A percentile compares a stretch with the other conserved stretches of the same genome.
phyloP scores from a whole-genome alignment of 2,888 invertebrate species.

The Limnephilus lunatus region DNA sequence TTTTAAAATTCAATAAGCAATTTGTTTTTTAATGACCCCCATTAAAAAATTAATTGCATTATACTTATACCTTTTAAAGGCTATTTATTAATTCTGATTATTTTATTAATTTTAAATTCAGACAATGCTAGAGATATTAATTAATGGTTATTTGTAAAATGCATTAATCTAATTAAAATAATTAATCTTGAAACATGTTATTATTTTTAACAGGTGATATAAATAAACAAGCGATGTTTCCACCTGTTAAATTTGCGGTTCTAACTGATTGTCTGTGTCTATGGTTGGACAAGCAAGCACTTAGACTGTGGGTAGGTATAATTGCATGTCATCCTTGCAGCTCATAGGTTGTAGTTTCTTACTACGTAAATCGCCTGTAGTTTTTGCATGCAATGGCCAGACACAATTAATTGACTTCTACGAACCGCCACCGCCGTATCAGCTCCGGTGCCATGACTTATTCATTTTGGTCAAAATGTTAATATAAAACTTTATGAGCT shows the following conservation, averaged over 20 bases:
- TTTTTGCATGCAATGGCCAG: slow-evolving; percentile 55
- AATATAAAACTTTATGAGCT: slow-evolving; percentile 49
- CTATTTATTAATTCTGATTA: too few species aligned
- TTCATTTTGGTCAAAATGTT: slow-evolving; percentile 48
- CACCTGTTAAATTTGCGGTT: background rate
- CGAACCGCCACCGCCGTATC: slow-evolving; percentile 6
- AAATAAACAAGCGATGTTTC: background rate
- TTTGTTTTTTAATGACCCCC: too few species aligned
- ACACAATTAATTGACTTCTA: slow-evolving; percentile 48
- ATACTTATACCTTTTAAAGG: too few species aligned
- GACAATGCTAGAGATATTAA: background rate
- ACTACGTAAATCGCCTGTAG: slow-evolving; percentile 18
- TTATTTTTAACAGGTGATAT: background rate
- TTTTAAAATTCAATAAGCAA: too few species aligned
- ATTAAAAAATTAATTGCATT: too few species aligned
- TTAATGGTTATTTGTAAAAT: background rate
- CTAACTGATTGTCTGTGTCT: background rate
- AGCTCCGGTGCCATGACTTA: slow-evolving; percentile 21
- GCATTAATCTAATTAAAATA: background rate
- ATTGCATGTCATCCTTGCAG: slow-evolving; percentile 34
- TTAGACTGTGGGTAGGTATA: slow-evolving; percentile 6
- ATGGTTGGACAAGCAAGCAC: slow-evolving; percentile 7
- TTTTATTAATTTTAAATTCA: background rate
- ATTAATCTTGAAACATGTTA: background rate
- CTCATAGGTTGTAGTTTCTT: slow-evolving; percentile 3